Percentiles rank a stretch among this genome's conserved stretches.
Conservation (phyloP, 2,888 invertebrate species). For the Folsomia candida region DNA sequence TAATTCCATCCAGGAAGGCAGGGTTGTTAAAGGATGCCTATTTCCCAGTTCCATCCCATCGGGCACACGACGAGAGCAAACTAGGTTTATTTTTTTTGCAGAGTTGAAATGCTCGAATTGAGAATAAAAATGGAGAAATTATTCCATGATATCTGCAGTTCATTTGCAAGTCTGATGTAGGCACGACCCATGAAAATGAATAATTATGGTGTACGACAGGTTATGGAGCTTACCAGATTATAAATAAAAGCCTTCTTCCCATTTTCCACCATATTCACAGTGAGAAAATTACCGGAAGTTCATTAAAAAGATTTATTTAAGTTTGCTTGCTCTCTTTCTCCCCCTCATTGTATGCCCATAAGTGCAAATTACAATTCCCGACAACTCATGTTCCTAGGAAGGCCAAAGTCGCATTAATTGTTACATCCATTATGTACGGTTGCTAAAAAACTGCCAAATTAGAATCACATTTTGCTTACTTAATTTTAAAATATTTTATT, state of each 20-base stretch:
- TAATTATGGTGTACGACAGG: not conserved
- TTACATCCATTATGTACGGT: too few species aligned
- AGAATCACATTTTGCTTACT: too few species aligned
- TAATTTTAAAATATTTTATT: too few species aligned
- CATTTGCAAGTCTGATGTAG: not conserved
- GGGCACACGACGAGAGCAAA: not conserved
- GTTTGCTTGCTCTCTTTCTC: too few species aligned
- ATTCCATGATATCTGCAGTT: not conserved
- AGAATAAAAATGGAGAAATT: conserved; percentile 2
- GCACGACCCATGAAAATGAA: conserved; percentile 6
- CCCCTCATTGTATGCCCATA: too few species aligned
- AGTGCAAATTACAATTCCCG: too few species aligned
- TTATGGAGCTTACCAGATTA: not conserved
- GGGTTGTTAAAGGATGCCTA: not conserved
- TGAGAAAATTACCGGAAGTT: conserved; percentile 3
- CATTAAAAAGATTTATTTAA: conserved; percentile 1
- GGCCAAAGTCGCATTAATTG: too few species aligned
- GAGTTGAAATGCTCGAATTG: not conserved
- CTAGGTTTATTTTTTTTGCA: not conserved
- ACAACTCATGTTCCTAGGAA: too few species aligned
- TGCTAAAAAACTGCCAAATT: too few species aligned
- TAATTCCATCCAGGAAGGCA: not conserved
- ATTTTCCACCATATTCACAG: not conserved
- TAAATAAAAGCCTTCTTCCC: conserved; percentile 1
- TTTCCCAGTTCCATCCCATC: too few species aligned